These are phyloP conservation scores for Glyphotaelius pellucidus DNA, from an alignment of 2,888 invertebrate species.

Conservation along the genomic window DNA sequence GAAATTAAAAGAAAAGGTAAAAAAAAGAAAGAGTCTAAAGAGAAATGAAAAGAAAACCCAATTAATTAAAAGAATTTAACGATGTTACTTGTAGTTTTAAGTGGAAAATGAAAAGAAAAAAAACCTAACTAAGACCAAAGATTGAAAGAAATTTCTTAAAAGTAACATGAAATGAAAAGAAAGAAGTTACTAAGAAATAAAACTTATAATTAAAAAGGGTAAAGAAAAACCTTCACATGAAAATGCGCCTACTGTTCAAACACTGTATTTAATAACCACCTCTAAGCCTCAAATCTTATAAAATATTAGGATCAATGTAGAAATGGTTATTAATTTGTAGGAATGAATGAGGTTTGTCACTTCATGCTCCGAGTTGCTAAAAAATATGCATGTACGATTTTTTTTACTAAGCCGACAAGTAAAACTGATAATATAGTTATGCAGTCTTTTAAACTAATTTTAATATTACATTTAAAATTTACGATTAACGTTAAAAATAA, in stretches of 20 bases:
- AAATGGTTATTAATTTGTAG: slow-evolving; percentile 22
- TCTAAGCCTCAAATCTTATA: slow-evolving; percentile 32
- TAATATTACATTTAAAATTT: neutral
- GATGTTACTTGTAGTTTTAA: neutral
- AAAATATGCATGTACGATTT: slow-evolving; percentile 6
- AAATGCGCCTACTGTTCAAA: slow-evolving; percentile 6
- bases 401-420: neutral
- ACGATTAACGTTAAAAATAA: slow-evolving; percentile 10
- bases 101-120: neutral
- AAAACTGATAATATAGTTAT: slow-evolving; percentile 13
- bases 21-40: neutral
- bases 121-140: neutral
- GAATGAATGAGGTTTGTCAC: slow-evolving; percentile 24
- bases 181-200: neutral
- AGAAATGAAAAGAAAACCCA: neutral
- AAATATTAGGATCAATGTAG: slow-evolving; percentile 42
- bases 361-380: neutral
- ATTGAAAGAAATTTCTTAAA: neutral
- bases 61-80: neutral
- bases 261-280: slow-evolving; percentile 26
- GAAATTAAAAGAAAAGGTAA: neutral
- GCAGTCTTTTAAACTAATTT: slow-evolving; percentile 5
- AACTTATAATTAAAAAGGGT: neutral
- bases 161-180: neutral
- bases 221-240: slow-evolving; percentile 14